Conservation (phyloP, 2,113 vertebrate species). For the Ceyx margarethae region DNA sequence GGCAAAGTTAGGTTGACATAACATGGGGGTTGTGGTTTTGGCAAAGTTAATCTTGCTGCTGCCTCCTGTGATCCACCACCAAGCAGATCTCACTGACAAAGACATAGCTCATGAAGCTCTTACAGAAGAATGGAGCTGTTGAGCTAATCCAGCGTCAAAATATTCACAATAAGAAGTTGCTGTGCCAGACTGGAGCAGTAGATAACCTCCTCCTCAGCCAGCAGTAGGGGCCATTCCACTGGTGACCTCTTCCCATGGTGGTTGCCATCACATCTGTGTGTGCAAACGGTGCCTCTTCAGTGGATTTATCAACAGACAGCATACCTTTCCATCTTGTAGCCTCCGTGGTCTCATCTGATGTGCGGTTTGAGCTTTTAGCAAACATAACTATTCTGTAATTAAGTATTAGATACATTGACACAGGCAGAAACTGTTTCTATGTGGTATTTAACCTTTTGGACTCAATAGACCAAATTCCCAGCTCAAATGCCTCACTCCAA, state of each 20-base stretch:
- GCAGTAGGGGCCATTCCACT: background rate
- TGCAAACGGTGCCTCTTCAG: background rate
- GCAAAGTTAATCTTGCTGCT: background rate
- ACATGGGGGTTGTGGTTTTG: background rate
- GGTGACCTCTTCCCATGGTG: background rate
- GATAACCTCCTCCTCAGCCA: too few relatives aligned
- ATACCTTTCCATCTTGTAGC: background rate
- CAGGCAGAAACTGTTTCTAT: background rate
- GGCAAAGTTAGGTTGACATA: too few relatives aligned
- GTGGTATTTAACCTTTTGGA: slow-evolving; percentile 48
- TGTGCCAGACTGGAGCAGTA: accelerated
- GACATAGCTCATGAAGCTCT: accelerated
- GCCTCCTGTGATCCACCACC: background rate
- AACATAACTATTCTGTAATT: background rate
- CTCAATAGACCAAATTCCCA: background rate
- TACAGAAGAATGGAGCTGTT: background rate
- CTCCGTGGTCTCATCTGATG: background rate
- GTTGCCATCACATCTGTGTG: too few relatives aligned
- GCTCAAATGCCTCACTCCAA: background rate
- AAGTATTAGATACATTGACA: background rate
- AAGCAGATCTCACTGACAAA: background rate
- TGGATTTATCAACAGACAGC: background rate
- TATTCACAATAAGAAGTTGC: too few relatives aligned
- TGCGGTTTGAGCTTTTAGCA: background rate
- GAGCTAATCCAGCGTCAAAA: background rate